Conservation (phyloP, 2,797 vertebrate genomes). For the Paramormyrops hopkinsi region DNA sequence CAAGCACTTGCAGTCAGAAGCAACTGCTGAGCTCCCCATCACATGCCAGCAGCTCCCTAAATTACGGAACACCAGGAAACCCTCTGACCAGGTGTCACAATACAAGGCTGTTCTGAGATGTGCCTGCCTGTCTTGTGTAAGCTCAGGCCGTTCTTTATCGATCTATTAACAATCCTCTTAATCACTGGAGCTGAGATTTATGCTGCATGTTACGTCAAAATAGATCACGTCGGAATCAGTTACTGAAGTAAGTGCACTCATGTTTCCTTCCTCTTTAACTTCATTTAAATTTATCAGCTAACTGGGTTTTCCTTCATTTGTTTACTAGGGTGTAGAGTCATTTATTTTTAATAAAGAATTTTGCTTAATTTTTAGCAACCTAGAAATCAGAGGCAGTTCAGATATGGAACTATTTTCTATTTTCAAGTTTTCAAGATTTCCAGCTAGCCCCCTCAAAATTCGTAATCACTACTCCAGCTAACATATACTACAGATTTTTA, state of each 20-base stretch:
- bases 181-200: slow-evolving; percentile 1
- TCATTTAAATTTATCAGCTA: not conserved
- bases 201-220: not conserved
- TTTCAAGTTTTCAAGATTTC: not conserved
- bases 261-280: not conserved
- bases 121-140: not conserved
- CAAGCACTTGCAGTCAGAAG: slow-evolving; percentile 34
- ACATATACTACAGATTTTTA: not conserved
- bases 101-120: not conserved
- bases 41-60: slow-evolving; percentile 33
- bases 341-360: not conserved
- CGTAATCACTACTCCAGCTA: not conserved
- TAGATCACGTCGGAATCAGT: not conserved
- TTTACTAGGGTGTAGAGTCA: not conserved
- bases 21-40: slow-evolving; percentile 14
- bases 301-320: not conserved
- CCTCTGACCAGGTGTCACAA: slow-evolving; percentile 19
- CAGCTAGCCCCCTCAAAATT: not conserved
- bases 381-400: not conserved
- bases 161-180: not conserved
- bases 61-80: slow-evolving; percentile 34
- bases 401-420: not conserved
- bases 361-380: not conserved
- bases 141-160: not conserved
- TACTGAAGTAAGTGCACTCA: not conserved